These are phyloP conservation scores for Euura saliciscinereae DNA, from an alignment of 1,140 invertebrate genomes.

Conservation along the genomic window DNA sequence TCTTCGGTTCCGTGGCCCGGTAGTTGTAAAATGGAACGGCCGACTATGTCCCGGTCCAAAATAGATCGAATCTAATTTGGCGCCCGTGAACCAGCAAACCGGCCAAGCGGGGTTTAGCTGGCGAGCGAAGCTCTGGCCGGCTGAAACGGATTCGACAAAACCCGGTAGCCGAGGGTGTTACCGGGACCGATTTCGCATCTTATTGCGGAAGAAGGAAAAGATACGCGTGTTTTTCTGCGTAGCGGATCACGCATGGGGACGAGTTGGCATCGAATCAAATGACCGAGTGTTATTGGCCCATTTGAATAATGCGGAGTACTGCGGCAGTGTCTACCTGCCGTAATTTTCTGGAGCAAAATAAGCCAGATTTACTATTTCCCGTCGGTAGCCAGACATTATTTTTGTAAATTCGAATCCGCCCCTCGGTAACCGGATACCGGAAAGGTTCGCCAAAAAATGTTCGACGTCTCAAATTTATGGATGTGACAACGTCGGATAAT, in stretches of 20 bases:
- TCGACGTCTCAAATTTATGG: conserved; percentile 3
- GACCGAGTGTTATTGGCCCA: not conserved
- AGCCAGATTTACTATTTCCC: too few species aligned
- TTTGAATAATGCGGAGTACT: too few species aligned
- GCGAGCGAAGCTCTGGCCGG: not conserved
- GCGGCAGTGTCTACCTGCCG: too few species aligned
- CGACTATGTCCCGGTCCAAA: conserved; percentile 44
- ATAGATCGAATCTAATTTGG: conserved; percentile 59
- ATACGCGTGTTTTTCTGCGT: not conserved
- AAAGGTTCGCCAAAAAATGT: not conserved
- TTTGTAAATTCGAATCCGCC: too few species aligned
- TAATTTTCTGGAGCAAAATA: too few species aligned
- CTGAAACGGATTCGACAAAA: not conserved
- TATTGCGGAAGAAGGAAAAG: not conserved
- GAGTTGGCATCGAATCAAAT: not conserved
- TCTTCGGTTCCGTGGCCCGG: not conserved
- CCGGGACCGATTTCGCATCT: not conserved
- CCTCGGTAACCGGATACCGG: too few species aligned
- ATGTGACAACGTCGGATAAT: not conserved
- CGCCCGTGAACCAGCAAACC: conserved; percentile 49
- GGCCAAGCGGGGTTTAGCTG: not conserved
- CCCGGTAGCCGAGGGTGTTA: not conserved
- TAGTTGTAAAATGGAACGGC: conserved; percentile 50
- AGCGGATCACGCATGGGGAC: not conserved
- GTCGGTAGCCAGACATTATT: too few species aligned